Conservation (phyloP, 2,888 invertebrate genomes). For the Caenorhabditis sp. region DNA sequence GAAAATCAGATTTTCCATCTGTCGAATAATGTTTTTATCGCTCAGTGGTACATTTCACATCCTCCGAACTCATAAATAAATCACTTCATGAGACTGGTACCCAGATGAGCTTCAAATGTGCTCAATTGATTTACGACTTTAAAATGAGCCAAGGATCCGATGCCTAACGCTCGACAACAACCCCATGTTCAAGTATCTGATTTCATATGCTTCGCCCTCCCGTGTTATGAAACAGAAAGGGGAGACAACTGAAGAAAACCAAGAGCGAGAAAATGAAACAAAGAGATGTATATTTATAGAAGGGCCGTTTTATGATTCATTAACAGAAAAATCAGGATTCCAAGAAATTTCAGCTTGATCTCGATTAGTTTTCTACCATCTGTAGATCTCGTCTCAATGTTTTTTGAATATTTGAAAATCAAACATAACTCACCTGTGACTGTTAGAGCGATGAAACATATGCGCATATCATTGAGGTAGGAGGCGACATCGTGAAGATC, state of each 20-base stretch:
- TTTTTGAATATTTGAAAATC: not conserved
- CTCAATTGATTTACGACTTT: conserved; percentile 62
- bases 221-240: conserved; percentile 58
- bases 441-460: conserved; percentile 80
- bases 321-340: not conserved
- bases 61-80: conserved; percentile 60
- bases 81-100: conserved; percentile 42
- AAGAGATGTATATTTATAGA: not conserved
- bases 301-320: not conserved
- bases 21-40: not conserved
- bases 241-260: conserved; percentile 14
- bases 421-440: conserved; percentile 47
- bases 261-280: conserved; percentile 1
- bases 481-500: conserved; percentile 80
- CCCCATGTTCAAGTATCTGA: conserved; percentile 64
- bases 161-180: conserved; percentile 48
- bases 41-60: not conserved
- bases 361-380: no score
- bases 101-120: conserved; percentile 65
- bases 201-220: conserved; percentile 54
- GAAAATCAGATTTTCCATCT: conserved; percentile 42
- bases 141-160: conserved; percentile 46
- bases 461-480: conserved; percentile 79
- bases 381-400: not conserved
- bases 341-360: no score